A percentile compares a stretch with the other conserved stretches of the same genome.
Evolutionary conservation across 2,797 vertebrate genomes (phyloP).

Genomic region (Mastacembelus armatus): DNA sequence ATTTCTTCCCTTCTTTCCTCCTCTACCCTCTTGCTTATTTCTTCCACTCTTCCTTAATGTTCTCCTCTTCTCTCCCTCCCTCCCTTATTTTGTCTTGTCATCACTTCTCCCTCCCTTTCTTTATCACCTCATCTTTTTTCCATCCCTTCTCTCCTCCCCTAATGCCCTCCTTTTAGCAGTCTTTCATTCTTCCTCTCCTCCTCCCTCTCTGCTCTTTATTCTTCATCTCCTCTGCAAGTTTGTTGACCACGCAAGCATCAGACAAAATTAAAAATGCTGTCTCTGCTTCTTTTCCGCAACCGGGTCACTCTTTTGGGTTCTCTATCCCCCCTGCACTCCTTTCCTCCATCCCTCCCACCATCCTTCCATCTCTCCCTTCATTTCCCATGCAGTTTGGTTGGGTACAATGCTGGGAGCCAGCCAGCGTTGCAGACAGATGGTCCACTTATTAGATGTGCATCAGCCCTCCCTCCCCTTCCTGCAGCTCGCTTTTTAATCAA

Average conservation of each 20-base stretch:
- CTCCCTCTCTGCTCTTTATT: conserved; percentile 19
- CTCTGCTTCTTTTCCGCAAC: conserved; percentile 79
- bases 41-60: background rate
- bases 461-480: conserved; percentile 93
- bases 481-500: conserved; percentile 99
- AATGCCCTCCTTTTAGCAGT: background rate
- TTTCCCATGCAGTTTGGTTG: conserved; percentile 83
- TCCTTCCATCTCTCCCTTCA: conserved; percentile 62
- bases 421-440: conserved; percentile 97
- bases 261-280: conserved; percentile 77
- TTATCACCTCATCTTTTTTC: background rate
- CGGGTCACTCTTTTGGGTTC: conserved; percentile 78
- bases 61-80: background rate
- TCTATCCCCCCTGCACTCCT: background rate
- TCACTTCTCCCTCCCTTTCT: too few relatives aligned
- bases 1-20: background rate
- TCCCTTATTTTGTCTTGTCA: background rate
- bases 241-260: conserved; percentile 77
- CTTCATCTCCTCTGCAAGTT: conserved; percentile 58
- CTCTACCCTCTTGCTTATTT: background rate
- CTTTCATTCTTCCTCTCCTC: conserved; percentile 2
- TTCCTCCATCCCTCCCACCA: conserved; percentile 17
- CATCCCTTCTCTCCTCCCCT: background rate
- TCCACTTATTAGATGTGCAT: conserved; percentile 98
- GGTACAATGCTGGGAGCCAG: conserved; percentile 95